Percentiles rank a stretch among this genome's conserved stretches.
Conservation (phyloP, 2,113 vertebrate species). For the Bombycilla garrulus region DNA sequence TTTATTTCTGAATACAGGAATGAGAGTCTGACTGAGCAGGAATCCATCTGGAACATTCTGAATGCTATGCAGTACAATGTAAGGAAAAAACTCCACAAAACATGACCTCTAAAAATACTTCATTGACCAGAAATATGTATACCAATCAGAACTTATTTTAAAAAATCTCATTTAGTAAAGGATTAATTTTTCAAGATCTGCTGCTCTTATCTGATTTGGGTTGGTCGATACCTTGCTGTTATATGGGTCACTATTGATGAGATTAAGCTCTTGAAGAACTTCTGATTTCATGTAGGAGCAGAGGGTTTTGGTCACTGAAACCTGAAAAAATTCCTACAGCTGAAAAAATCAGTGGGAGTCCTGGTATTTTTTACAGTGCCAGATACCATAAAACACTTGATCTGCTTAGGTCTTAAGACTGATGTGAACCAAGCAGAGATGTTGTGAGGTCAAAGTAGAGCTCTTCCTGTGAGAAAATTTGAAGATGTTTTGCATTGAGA, state of each 20-base stretch:
- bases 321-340: background rate
- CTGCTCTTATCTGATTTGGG: background rate
- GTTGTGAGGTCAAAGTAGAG: background rate
- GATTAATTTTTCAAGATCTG: background rate
- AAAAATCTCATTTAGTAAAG: background rate
- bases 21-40: slow-evolving; percentile 10
- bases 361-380: background rate
- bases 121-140: background rate
- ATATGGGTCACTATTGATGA: background rate
- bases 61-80: slow-evolving; percentile 25
- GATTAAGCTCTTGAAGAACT: background rate
- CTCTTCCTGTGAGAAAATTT: background rate
- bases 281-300: background rate
- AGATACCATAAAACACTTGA: background rate
- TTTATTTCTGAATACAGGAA: slow-evolving; percentile 48
- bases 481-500: background rate
- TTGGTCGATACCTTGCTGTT: background rate
- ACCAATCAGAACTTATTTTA: background rate
- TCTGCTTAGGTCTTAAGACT: background rate
- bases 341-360: background rate
- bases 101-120: background rate
- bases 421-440: background rate
- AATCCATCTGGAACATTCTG: slow-evolving; percentile 17
- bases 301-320: background rate
- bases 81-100: background rate